phyloP scores from a whole-genome alignment of 2,888 invertebrate genomes.

The Dexiosoma caninum region DNA sequence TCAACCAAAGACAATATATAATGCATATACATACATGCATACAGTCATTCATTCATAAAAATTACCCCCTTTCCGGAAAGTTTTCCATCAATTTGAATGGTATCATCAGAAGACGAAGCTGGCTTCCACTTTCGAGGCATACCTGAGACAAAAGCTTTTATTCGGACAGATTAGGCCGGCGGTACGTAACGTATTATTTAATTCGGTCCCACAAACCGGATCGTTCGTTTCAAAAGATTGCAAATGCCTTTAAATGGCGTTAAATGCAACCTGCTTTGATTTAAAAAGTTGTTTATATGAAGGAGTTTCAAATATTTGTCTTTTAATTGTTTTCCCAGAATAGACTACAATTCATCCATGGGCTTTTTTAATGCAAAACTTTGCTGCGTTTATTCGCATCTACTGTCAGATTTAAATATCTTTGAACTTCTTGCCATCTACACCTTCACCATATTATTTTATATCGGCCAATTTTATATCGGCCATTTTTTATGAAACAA shows the following conservation, averaged over 20 bases:
- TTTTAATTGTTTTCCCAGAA: background rate
- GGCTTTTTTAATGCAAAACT: background rate
- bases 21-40: background rate
- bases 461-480: background rate
- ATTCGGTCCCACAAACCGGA: too few relatives aligned
- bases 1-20: background rate
- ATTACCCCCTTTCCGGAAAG: constrained; percentile 50
- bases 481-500: background rate
- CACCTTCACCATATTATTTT: background rate
- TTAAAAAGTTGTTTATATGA: too few relatives aligned
- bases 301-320: too few relatives aligned
- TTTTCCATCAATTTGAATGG: constrained; percentile 3
- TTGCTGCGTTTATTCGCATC: background rate
- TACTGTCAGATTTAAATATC: background rate
- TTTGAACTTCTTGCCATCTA: background rate
- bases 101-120: background rate
- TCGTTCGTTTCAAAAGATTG: too few relatives aligned
- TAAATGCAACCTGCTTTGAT: too few relatives aligned
- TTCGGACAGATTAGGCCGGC: too few relatives aligned
- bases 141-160: background rate
- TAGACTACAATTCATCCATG: background rate
- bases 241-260: too few relatives aligned
- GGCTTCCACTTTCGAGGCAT: constrained; percentile 21
- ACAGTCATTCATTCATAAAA: background rate
- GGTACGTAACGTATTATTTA: too few relatives aligned